Conservation (phyloP, 2,113 vertebrate genomes). For the Elephas maximus region DNA sequence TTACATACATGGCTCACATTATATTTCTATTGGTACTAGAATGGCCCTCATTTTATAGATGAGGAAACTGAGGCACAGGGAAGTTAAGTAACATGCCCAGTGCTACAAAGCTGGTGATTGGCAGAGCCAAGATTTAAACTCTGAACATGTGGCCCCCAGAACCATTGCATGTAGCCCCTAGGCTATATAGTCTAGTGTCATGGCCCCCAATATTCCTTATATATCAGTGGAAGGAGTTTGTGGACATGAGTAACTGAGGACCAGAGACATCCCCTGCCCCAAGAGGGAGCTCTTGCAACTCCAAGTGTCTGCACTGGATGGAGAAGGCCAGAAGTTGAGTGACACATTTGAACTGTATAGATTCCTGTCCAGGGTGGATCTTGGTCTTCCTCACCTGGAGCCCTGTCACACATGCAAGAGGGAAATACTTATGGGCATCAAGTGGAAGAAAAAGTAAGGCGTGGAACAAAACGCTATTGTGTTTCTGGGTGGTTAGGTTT, state of each 20-base stretch:
- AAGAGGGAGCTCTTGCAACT: background rate
- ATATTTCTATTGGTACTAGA: background rate
- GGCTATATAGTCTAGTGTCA: background rate
- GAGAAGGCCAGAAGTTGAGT: background rate
- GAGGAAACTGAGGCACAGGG: background rate
- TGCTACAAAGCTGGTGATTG: background rate
- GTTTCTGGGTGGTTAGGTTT: conserved; percentile 63
- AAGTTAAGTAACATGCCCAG: background rate
- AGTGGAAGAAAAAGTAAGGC: conserved; percentile 15
- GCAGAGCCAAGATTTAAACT: background rate
- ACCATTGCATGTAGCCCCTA: background rate
- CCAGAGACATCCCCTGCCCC: background rate
- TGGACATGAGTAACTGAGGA: background rate
- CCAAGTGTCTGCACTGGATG: background rate
- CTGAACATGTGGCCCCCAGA: background rate
- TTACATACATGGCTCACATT: background rate
- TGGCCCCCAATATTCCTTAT: background rate
- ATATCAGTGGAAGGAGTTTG: background rate
- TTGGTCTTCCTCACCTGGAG: background rate
- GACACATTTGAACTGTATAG: background rate
- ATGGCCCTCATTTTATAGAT: background rate
- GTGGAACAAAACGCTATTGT: background rate
- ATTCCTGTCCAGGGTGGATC: background rate
- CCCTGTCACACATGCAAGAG: background rate
- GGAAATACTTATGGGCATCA: background rate